phyloP scores from a whole-genome alignment of 2,113 vertebrate species.

The Chaetops frenatus region DNA sequence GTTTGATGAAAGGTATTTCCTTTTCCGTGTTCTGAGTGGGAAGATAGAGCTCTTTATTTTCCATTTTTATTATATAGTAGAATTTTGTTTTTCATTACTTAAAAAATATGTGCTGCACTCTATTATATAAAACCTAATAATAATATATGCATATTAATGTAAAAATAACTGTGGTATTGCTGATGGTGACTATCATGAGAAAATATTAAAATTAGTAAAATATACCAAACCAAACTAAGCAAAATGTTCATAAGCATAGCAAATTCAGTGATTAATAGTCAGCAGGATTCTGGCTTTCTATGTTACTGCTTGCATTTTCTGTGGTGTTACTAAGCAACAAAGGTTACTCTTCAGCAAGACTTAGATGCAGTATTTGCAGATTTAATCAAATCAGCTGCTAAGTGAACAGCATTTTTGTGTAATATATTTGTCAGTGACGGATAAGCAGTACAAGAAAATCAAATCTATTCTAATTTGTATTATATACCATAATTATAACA shows the following conservation, averaged over 20 bases:
- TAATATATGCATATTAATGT: not conserved
- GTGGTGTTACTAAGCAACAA: constrained; percentile 60
- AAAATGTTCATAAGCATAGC: not conserved
- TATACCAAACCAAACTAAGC: not conserved
- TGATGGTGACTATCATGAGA: not conserved
- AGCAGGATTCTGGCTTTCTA: constrained; percentile 24
- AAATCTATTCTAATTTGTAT: not conserved
- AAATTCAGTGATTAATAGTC: constrained; percentile 43
- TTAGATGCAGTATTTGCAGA: constrained; percentile 13
- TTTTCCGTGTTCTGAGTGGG: not conserved
- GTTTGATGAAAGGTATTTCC: not conserved
- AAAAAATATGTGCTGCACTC: not conserved
- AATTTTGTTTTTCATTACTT: not conserved
- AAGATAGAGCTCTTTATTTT: not conserved
- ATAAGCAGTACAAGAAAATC: not conserved
- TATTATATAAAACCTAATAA: not conserved
- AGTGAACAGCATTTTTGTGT: constrained; percentile 10
- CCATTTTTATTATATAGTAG: not conserved
- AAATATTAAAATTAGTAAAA: not conserved
- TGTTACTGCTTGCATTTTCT: constrained; percentile 20
- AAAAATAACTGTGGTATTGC: not conserved
- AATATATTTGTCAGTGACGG: not conserved
- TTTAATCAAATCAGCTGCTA: constrained; percentile 48
- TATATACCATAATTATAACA: not conserved
- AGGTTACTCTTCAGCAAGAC: constrained; percentile 36